Evolutionary conservation across 2,113 vertebrate genomes (phyloP).

Genomic region (Synodontis membranacea): DNA sequence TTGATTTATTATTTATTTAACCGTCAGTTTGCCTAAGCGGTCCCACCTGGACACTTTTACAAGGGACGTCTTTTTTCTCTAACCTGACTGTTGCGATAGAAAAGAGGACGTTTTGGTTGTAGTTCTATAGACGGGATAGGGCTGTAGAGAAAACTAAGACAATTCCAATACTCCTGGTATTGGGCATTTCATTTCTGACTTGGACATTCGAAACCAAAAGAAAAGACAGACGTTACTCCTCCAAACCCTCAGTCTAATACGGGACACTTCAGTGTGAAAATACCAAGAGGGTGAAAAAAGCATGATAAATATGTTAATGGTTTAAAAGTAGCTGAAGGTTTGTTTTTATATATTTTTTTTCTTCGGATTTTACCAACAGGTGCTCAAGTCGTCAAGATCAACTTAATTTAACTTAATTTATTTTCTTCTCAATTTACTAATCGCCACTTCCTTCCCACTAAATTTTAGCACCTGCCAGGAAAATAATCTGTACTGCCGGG

Average conservation of each 20-base stretch:
- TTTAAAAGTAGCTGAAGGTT: not conserved
- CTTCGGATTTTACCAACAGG: not conserved
- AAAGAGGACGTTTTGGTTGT: too few species aligned
- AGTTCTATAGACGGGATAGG: not conserved
- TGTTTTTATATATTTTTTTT: not conserved
- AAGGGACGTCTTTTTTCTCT: slow-evolving; percentile 20
- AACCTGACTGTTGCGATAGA: not conserved
- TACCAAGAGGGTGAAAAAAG: not conserved
- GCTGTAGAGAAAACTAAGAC: not conserved
- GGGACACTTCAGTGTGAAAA: not conserved
- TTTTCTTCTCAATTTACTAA: not conserved
- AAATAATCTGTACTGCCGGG: not conserved
- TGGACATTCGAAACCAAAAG: not conserved
- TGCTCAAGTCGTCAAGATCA: not conserved
- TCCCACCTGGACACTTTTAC: slow-evolving; percentile 20
- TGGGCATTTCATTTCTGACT: not conserved
- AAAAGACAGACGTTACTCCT: not conserved
- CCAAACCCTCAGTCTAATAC: not conserved
- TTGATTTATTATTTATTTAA: slow-evolving; percentile 41
- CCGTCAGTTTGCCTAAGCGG: slow-evolving; percentile 10
- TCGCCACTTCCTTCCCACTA: not conserved
- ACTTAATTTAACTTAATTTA: too few species aligned
- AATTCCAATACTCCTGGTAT: not conserved
- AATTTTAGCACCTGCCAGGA: not conserved
- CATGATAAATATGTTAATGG: not conserved